Evolutionary conservation across 2,113 vertebrate genomes (phyloP), one percentile per base, ranked within the genome.

Genomic region (Chaenocephalus aceratus): DNA sequence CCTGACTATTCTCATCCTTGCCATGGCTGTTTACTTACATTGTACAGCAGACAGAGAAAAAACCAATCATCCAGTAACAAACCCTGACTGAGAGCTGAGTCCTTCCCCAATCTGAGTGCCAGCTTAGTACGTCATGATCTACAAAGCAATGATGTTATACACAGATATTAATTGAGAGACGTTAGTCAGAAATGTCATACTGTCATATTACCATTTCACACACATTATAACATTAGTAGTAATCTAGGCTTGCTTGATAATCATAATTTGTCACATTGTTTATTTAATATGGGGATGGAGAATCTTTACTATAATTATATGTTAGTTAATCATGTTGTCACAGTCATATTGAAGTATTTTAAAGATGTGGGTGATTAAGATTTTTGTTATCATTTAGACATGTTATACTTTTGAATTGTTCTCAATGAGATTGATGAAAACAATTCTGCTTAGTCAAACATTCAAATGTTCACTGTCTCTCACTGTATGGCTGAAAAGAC

Each of bases 1-100:
- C 62, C 71, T 92, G 6, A 18, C 87, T 3, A 12, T 89, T 56
- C 16, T 92, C 67, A 63, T 89, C n/a, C 11, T 77, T 1, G 58
- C 46, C 49, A 76, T 91, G 83, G 78, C 76, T 45, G 66, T 74
- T n/a, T 87, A 69, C 72, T 57, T 5, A 23, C 14, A 5, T 13
- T 83, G 41, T 65, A 75, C 75, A 56, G 85, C 51, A 86, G 59
- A 49, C 54, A 3, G 15, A 77, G 12, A 60, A 85, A 60, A 85
- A 75, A 51, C 9, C 46, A 26, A 1, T 54, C 10, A 8, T 11
- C 9, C 52, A 68, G 12, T 81, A 68, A 77, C 11, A 48, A 51
- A 15, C 4, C 14, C 66, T 21, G 46, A 77, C 48, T 23, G 18
- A 80, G 36, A 54, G 11, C 7, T 36, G 21, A 64, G 52, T 26